phyloP scores from a whole-genome alignment of 2,888 invertebrate genomes.

The Abscondita cerata region DNA sequence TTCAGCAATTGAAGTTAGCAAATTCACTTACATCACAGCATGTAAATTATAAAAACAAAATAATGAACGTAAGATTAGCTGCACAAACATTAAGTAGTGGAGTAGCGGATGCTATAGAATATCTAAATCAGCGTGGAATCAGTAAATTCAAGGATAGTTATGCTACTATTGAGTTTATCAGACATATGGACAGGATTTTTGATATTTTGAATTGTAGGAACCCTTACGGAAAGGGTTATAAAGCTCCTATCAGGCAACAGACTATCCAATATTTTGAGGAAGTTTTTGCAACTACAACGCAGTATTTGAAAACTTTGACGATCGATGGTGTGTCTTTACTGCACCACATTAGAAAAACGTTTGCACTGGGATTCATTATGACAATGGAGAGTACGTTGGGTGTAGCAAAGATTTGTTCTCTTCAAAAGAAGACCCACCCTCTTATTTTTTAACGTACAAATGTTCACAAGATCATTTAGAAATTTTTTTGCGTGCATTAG shows the following conservation, averaged over 20 bases:
- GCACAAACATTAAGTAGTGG: not conserved
- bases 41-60: not conserved
- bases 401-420: too few relatives aligned
- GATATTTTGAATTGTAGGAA: not conserved
- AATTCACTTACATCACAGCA: not conserved
- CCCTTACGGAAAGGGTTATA: not conserved
- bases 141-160: not conserved
- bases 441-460: too few relatives aligned
- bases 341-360: too few relatives aligned
- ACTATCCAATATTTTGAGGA: constrained; percentile 18
- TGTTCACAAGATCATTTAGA: too few relatives aligned
- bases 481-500: too few relatives aligned
- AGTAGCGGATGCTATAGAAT: not conserved
- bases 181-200: not conserved
- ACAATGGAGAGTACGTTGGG: too few relatives aligned
- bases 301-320: constrained; percentile 32
- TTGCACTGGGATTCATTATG: too few relatives aligned
- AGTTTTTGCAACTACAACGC: constrained; percentile 8
- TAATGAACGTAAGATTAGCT: constrained; percentile 8
- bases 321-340: too few relatives aligned
- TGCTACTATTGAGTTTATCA: not conserved
- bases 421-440: too few relatives aligned
- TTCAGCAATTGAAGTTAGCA: not conserved
- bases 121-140: not conserved
- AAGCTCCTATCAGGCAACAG: constrained; percentile 7